Percentiles rank a stretch among this genome's conserved stretches.
Evolutionary conservation across 2,113 vertebrate genomes (phyloP).

Genomic region (Pristiophorus japonicus): DNA sequence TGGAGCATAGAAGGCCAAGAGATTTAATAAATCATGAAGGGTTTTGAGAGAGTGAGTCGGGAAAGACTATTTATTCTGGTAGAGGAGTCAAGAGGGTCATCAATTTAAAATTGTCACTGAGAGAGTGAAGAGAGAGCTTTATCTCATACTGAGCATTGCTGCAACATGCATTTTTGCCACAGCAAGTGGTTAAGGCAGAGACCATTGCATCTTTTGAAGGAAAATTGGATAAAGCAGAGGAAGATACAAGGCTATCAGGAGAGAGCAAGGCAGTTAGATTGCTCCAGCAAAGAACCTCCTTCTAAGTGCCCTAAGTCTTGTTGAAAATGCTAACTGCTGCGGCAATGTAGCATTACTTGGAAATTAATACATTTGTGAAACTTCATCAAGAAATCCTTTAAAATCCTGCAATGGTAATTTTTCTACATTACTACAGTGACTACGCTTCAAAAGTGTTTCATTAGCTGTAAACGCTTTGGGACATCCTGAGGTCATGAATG

Average conservation of each 20-base stretch:
- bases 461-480: not conserved
- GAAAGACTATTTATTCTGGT: too few relatives aligned
- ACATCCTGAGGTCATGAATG: not conserved
- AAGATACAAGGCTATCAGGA: not conserved
- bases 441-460: not conserved
- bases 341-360: not conserved
- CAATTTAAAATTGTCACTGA: too few relatives aligned
- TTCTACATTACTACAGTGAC: not conserved
- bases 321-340: not conserved
- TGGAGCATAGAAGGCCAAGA: too few relatives aligned
- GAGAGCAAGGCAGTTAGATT: not conserved
- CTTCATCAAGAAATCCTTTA: not conserved
- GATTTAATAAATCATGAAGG: too few relatives aligned
- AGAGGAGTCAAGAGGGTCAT: too few relatives aligned
- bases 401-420: not conserved
- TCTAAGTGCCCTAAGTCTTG: not conserved
- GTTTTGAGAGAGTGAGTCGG: too few relatives aligned
- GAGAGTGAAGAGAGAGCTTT: too few relatives aligned
- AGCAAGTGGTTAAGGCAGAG: too few relatives aligned
- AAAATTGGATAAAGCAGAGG: not conserved
- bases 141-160: too few relatives aligned
- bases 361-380: not conserved
- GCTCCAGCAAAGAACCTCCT: not conserved
- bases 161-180: too few relatives aligned
- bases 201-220: too few relatives aligned